Evolutionary conservation across 2,888 invertebrate species (phyloP), one percentile per base, ranked within the genome.

Genomic region (Morpho deidamia): DNA sequence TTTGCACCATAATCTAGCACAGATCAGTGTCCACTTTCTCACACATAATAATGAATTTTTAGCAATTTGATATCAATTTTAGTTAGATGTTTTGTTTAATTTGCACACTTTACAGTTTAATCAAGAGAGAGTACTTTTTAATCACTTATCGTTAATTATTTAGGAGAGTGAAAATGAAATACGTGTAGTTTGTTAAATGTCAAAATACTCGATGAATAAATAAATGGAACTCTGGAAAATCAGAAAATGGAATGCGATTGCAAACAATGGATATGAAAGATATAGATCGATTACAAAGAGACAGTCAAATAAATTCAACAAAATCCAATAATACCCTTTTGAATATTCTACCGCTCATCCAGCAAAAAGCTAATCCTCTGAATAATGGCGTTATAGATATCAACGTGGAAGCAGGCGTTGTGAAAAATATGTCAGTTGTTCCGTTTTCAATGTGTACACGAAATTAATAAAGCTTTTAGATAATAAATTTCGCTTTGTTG

Each of bases 321-420:
- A 75, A 82, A 83, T 83, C 81, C 83, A 81, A 81, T 86, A 83
- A 84, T 81, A 76, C 79, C 78, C 79, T 79, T 84, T 86, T 87
- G 83, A 86, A 88, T 86, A 84, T 83, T 84, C 83, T 76, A 77
- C 78, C 74, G 75, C 71, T 82, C 78, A 82, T 84, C 76, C 81
- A 72, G 77, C 76, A 83, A 83, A 85, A 83, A 84, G 85, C 83
- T 88, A 86, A 88, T 88, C 87, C 84, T 63, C 65, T 78, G 85
- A 85, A 87, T 86, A 88, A 87, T 85, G 78, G 83, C 74, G 75
- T 80, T 83, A 83, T 78, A 85, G 83, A 84, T 88, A 85, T 86
- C 86, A 80, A 72, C 76, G 74, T 66, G 65, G 76, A 73, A 74
- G 71, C 84, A 86, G 86, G 76, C 83, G 64, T 73, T 70, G 66